A percentile compares a stretch with the other conserved stretches of the same genome.
These are phyloP conservation scores for Prionace glauca DNA, from an alignment of 2,797 vertebrate species.

Conservation along the genomic window DNA sequence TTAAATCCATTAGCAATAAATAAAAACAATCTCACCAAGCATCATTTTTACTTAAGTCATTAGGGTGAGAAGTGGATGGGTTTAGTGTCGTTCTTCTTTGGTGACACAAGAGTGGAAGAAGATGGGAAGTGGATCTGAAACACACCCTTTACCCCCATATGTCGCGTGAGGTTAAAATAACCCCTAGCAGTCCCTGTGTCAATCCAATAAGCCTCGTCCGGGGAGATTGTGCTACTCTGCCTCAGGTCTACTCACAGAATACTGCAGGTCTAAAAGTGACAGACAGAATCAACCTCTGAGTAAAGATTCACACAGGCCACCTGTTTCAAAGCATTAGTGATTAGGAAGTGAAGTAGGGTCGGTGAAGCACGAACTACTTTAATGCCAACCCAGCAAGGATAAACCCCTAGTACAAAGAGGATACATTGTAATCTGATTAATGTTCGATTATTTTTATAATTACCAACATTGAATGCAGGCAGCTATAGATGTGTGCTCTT, in stretches of 20 bases:
- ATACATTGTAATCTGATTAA: neutral
- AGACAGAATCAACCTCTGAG: neutral
- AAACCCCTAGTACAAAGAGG: neutral
- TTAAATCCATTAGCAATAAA: neutral
- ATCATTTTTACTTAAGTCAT: neutral
- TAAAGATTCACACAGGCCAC: neutral
- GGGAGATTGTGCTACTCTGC: neutral
- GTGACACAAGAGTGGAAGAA: neutral
- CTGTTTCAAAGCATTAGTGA: neutral
- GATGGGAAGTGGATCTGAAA: neutral
- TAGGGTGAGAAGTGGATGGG: neutral
- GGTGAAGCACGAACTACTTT: neutral
- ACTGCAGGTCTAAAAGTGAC: neutral
- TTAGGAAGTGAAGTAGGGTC: neutral
- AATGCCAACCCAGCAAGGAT: neutral
- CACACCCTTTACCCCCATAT: neutral
- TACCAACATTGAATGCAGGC: neutral
- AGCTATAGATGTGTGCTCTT: neutral
- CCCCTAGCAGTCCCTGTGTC: neutral
- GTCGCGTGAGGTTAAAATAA: neutral
- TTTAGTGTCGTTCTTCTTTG: neutral
- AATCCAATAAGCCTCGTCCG: neutral
- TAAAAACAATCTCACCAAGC: no score
- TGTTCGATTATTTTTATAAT: neutral
- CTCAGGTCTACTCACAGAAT: neutral